Evolutionary conservation across 2,113 vertebrate genomes (phyloP).

Genomic region (Serinus canaria): DNA sequence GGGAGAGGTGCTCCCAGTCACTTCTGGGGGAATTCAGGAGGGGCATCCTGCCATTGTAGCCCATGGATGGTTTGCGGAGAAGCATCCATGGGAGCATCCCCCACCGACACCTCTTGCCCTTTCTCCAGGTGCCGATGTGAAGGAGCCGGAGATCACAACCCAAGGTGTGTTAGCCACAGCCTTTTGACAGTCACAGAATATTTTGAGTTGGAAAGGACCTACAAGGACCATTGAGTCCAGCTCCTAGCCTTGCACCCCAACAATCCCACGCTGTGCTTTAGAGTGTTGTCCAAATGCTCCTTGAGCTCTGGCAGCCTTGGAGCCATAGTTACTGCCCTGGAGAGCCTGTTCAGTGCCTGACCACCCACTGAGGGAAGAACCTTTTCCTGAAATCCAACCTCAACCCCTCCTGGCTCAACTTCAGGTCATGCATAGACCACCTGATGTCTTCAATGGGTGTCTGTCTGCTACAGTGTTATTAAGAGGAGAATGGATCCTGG

Average conservation of each 20-base stretch:
- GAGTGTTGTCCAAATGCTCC: background rate
- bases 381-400: background rate
- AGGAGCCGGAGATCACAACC: slow-evolving; percentile 76
- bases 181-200: background rate
- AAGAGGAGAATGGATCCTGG: background rate
- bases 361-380: background rate
- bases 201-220: background rate
- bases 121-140: slow-evolving; percentile 74
- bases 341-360: background rate
- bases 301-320: background rate
- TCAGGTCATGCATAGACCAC: background rate
- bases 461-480: background rate
- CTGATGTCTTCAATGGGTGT: rapidly evolving
- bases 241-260: background rate
- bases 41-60: background rate
- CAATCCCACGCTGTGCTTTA: background rate
- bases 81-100: background rate
- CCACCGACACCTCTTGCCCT: background rate
- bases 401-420: background rate
- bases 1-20: background rate
- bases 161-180: slow-evolving; percentile 74
- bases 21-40: rapidly evolving
- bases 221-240: background rate
- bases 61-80: rapidly evolving
- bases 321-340: background rate